Conservation (phyloP, 2,113 vertebrate species). For the Indicator maculatus region DNA sequence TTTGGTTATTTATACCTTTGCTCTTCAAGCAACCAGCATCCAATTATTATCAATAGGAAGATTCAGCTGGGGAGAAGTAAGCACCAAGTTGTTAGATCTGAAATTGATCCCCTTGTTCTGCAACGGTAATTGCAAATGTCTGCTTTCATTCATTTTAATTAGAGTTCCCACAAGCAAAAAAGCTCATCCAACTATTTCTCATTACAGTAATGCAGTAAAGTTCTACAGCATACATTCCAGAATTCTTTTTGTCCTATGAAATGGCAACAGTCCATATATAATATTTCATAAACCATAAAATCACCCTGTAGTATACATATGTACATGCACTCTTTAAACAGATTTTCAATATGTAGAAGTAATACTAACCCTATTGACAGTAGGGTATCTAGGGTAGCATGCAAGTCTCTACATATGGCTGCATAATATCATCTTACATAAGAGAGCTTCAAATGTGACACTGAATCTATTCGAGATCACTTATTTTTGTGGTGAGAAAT, state of each 20-base stretch:
- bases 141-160: constrained; percentile 47
- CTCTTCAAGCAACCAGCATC: constrained; percentile 6
- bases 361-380: neutral
- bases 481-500: neutral
- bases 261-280: neutral
- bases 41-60: constrained; percentile 19
- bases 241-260: neutral
- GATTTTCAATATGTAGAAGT: neutral
- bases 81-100: neutral
- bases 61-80: neutral
- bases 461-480: neutral
- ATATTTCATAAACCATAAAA: neutral
- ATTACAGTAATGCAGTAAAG: neutral
- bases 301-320: neutral
- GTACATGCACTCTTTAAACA: neutral
- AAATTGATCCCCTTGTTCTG: neutral
- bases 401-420: neutral
- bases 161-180: neutral
- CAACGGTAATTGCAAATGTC: neutral
- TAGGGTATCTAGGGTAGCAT: neutral
- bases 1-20: constrained; percentile 18
- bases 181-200: neutral
- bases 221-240: neutral
- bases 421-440: neutral
- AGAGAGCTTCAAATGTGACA: neutral